Percentiles rank a stretch among this genome's conserved stretches.
These are phyloP conservation scores for Hemibagrus guttatus DNA, from an alignment of 2,797 vertebrate species.

Conservation along the genomic window DNA sequence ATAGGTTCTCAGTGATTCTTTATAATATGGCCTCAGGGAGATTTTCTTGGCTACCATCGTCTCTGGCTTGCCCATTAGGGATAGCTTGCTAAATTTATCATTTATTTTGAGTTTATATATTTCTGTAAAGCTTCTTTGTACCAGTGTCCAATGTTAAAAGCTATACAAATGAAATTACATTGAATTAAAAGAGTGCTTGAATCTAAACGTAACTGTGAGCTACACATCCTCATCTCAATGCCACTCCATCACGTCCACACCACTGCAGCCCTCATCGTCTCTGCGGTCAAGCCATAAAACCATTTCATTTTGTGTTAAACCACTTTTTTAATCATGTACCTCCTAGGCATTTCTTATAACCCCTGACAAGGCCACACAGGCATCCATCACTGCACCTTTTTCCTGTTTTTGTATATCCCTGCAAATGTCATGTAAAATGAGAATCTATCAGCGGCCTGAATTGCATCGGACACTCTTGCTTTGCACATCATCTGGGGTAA, in stretches of 20 bases:
- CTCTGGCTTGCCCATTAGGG: too few relatives aligned
- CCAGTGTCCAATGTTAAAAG: too few relatives aligned
- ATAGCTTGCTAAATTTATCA: too few relatives aligned
- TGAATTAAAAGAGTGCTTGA: neutral
- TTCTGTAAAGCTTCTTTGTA: too few relatives aligned
- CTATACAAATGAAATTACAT: too few relatives aligned
- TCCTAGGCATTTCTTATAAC: slow-evolving; percentile 47
- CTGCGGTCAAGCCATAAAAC: slow-evolving; percentile 47
- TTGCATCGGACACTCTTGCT: slow-evolving; percentile 43
- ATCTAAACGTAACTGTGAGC: neutral
- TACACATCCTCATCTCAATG: neutral
- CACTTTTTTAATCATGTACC: slow-evolving; percentile 41
- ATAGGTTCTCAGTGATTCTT: too few relatives aligned
- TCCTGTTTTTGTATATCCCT: slow-evolving; percentile 48
- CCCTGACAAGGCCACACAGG: slow-evolving; percentile 37
- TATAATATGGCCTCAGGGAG: too few relatives aligned
- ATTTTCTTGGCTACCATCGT: too few relatives aligned
- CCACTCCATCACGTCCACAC: neutral
- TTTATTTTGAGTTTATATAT: too few relatives aligned
- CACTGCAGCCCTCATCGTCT: slow-evolving; percentile 16
- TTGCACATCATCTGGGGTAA: slow-evolving; percentile 39
- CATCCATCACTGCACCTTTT: slow-evolving; percentile 43
- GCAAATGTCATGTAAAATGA: slow-evolving; percentile 62
- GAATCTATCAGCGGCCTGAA: slow-evolving; percentile 52
- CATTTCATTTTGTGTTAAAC: slow-evolving; percentile 57